These are phyloP conservation scores for Pseudanteris insignis DNA, from an alignment of 2,888 invertebrate species.

Conservation along the genomic window DNA sequence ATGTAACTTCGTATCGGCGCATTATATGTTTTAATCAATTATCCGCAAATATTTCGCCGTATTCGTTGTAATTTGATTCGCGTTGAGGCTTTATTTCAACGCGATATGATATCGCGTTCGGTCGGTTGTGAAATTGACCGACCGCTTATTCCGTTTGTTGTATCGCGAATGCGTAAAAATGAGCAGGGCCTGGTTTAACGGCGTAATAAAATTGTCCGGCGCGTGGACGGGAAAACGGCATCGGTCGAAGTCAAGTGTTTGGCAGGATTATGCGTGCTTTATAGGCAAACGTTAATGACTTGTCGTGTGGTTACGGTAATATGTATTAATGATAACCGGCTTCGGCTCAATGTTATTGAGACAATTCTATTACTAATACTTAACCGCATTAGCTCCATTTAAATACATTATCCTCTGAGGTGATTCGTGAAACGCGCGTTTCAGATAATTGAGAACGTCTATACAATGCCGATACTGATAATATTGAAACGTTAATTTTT, in stretches of 20 bases:
- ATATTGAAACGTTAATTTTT: no score
- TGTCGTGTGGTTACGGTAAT: conserved; percentile 12
- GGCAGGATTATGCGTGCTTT: conserved; percentile 7
- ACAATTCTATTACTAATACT: conserved; percentile 28
- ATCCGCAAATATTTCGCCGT: neutral
- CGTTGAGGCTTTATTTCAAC: conserved; percentile 3
- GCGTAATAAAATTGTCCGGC: neutral
- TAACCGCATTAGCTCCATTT: conserved; percentile 25
- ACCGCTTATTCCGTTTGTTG: neutral
- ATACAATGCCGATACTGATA: no score
- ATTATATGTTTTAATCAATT: neutral
- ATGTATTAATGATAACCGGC: conserved; percentile 7
- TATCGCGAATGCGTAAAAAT: conserved; percentile 17
- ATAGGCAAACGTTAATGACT: conserved; percentile 12
- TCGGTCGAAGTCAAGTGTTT: neutral
- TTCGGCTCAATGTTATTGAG: conserved; percentile 25
- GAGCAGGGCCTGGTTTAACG: neutral
- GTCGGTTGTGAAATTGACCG: conserved; percentile 6
- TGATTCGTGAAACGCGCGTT: conserved; percentile 13
- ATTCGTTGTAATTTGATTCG: conserved; percentile 1
- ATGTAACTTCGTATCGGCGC: neutral
- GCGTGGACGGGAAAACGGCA: neutral
- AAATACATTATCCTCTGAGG: conserved; percentile 26
- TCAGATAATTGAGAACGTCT: conserved; percentile 4
- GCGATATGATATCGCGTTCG: conserved; percentile 2